Evolutionary conservation across 1,140 invertebrate species (phyloP).

Genomic region (Antheraea mylitta): DNA sequence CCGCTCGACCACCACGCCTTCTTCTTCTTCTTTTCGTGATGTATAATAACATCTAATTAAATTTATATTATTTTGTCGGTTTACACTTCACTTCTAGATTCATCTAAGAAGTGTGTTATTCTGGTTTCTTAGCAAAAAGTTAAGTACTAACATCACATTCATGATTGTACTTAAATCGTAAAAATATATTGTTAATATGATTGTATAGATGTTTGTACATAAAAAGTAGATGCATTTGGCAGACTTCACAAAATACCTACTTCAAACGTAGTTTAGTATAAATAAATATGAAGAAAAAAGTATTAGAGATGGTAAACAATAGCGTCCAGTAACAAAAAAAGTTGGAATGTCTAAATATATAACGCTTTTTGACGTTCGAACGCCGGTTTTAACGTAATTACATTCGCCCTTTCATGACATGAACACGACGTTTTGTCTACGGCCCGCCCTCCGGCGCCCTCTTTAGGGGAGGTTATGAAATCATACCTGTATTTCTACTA

Average conservation of each 20-base stretch:
- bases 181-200: neutral
- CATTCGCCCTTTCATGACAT: conserved; percentile 13
- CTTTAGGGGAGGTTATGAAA: conserved; percentile 34
- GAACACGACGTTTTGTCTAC: conserved; percentile 27
- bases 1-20: too few relatives aligned
- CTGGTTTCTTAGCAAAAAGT: too few relatives aligned
- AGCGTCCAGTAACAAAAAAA: neutral
- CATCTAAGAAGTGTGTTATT: too few relatives aligned
- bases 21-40: too few relatives aligned
- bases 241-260: neutral
- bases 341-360: neutral
- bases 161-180: too few relatives aligned
- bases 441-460: conserved; percentile 30
- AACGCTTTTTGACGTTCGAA: neutral
- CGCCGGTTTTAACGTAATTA: conserved; percentile 9
- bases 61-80: too few relatives aligned
- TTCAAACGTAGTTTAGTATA: neutral
- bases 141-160: too few relatives aligned
- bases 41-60: too few relatives aligned
- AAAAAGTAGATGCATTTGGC: neutral
- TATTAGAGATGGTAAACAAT: neutral
- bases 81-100: too few relatives aligned
- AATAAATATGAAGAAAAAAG: neutral
- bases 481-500: conserved; percentile 41
- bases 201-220: neutral